Conservation (phyloP, 1,140 invertebrate genomes). For the Meteorus sp. region DNA sequence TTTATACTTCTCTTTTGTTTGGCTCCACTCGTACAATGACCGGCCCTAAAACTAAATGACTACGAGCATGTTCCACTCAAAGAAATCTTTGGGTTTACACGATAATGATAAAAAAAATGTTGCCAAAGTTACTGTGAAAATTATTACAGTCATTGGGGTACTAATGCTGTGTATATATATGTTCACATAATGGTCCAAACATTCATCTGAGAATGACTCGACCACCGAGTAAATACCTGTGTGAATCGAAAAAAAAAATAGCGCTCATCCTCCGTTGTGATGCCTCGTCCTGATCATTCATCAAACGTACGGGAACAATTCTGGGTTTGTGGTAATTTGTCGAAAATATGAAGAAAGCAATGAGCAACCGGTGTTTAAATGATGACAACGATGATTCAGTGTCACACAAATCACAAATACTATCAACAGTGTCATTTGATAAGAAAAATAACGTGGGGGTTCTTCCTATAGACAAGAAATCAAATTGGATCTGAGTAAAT, state of each 20-base stretch:
- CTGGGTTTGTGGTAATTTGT: too few relatives aligned
- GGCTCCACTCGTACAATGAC: not conserved
- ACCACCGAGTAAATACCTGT: constrained; percentile 7
- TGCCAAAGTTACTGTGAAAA: not conserved
- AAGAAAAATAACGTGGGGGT: too few relatives aligned
- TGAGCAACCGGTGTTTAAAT: too few relatives aligned
- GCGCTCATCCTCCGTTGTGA: constrained; percentile 47
- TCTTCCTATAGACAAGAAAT: too few relatives aligned
- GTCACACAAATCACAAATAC: too few relatives aligned
- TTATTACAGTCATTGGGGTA: constrained; percentile 3
- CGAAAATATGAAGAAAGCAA: too few relatives aligned
- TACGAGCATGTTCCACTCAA: too few relatives aligned
- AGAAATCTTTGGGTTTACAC: too few relatives aligned
- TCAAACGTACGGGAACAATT: constrained; percentile 61
- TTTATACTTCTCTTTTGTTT: too few relatives aligned
- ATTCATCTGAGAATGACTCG: constrained; percentile 4
- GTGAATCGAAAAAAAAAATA: constrained; percentile 7
- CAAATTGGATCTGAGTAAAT: too few relatives aligned
- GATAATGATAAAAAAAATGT: not conserved
- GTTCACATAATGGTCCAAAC: not conserved
- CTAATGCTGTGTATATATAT: not conserved
- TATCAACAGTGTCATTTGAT: too few relatives aligned
- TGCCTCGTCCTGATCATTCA: constrained; percentile 58
- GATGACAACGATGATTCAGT: too few relatives aligned
- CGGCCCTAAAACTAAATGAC: not conserved